Percentiles rank a stretch among this genome's conserved stretches.
Conservation (phyloP, 2,888 invertebrate species). For the Scelioninae gen. 2 region DNA sequence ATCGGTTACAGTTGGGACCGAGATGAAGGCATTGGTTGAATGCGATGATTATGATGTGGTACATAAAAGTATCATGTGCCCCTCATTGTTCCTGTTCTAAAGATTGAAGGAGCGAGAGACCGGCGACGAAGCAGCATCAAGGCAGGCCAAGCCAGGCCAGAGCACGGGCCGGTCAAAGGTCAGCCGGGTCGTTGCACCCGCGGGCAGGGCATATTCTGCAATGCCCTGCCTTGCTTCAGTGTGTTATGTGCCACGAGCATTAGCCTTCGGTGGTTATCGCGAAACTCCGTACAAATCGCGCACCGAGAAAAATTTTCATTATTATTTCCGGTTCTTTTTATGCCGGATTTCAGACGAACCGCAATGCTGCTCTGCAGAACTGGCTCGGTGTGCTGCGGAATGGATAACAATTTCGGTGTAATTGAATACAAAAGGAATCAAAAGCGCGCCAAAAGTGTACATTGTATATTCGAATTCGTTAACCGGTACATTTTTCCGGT, state of each 20-base stretch:
- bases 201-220: constrained; percentile 73
- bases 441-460: no score
- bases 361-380: no score
- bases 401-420: background rate
- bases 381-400: no score
- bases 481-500: no score
- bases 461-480: no score
- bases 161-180: constrained; percentile 74
- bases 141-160: constrained; percentile 67
- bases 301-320: constrained; percentile 15
- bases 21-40: constrained; percentile 48
- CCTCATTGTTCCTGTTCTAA: constrained; percentile 56
- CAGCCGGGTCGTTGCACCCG: constrained; percentile 74
- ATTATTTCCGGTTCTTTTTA: constrained; percentile 14
- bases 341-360: no score
- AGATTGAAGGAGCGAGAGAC: constrained; percentile 60
- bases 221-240: constrained; percentile 64
- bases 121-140: constrained; percentile 62
- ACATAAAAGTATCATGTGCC: constrained; percentile 47
- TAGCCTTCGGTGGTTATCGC: constrained; percentile 57
- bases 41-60: constrained; percentile 51
- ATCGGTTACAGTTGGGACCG: constrained; percentile 9
- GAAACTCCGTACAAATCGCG: constrained; percentile 51
- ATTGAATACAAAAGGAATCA: no score
- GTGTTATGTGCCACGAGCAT: constrained; percentile 58